Evolutionary conservation across 2,888 invertebrate genomes (phyloP).

Genomic region (Athalia cordata): DNA sequence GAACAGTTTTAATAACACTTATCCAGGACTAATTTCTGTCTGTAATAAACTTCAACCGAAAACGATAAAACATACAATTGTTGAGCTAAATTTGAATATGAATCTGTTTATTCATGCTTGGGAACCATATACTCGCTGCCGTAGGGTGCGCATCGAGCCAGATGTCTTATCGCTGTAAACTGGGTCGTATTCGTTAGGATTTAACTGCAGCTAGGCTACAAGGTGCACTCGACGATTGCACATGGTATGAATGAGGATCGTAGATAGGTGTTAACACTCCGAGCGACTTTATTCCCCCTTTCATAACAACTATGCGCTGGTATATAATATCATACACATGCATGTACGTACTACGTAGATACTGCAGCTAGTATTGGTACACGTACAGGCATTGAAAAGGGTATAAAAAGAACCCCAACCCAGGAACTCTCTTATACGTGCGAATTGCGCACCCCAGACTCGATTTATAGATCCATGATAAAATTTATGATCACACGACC

Average conservation of each 20-base stretch:
- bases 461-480: slow-evolving; percentile 38
- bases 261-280: neutral
- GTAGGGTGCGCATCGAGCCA: neutral
- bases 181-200: slow-evolving; percentile 67
- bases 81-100: no score
- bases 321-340: neutral
- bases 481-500: slow-evolving; percentile 35
- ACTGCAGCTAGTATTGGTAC: neutral
- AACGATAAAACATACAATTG: no score
- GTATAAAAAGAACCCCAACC: slow-evolving; percentile 1
- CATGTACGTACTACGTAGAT: neutral
- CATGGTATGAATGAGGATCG: neutral
- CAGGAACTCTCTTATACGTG: neutral
- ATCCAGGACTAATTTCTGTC: no score
- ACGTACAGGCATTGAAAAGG: neutral
- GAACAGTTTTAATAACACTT: no score
- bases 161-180: slow-evolving; percentile 55
- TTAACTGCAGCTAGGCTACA: neutral
- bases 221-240: slow-evolving; percentile 18
- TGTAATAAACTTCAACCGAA: no score
- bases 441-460: slow-evolving; percentile 18
- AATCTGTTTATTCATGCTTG: no score
- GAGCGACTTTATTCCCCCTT: slow-evolving; percentile 25
- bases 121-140: no score
- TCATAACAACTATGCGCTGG: no score